Conservation (phyloP, 2,797 vertebrate genomes). For the Arctocebus calabarensis region DNA sequence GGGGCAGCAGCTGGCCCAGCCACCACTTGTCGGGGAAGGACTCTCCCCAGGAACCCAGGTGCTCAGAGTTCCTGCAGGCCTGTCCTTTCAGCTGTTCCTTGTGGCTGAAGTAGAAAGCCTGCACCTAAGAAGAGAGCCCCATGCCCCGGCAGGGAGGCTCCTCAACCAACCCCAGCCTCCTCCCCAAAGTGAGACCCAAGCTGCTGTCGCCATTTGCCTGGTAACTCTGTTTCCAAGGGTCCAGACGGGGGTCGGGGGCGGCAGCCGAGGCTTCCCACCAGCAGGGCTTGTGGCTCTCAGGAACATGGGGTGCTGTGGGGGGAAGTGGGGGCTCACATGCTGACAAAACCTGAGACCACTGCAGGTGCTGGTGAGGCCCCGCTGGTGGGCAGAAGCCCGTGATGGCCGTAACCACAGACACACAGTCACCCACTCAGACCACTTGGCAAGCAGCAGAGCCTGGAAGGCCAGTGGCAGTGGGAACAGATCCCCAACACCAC, state of each 20-base stretch:
- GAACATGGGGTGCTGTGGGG: neutral
- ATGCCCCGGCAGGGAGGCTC: fast-evolving
- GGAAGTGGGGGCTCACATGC: neutral
- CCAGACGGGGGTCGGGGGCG: neutral
- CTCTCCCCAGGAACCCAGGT: neutral
- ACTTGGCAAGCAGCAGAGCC: fast-evolving
- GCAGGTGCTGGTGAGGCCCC: neutral
- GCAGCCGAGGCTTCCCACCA: neutral
- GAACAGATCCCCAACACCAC: no score
- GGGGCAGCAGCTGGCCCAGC: neutral
- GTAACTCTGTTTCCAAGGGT: neutral
- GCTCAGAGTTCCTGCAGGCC: no score
- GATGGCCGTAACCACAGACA: neutral
- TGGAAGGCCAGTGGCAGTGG: no score
- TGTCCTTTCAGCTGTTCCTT: neutral
- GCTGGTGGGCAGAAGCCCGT: neutral
- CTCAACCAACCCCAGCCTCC: neutral
- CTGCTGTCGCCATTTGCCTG: neutral
- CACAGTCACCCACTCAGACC: neutral
- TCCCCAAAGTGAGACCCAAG: neutral
- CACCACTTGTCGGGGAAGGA: neutral
- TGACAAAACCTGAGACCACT: neutral
- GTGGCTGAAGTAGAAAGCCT: neutral
- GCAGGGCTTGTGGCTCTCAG: neutral
- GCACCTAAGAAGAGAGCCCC: neutral